Conservation (phyloP, 37 sponge, comb jelly and placozoan genomes). For the Agelas oroides region DNA sequence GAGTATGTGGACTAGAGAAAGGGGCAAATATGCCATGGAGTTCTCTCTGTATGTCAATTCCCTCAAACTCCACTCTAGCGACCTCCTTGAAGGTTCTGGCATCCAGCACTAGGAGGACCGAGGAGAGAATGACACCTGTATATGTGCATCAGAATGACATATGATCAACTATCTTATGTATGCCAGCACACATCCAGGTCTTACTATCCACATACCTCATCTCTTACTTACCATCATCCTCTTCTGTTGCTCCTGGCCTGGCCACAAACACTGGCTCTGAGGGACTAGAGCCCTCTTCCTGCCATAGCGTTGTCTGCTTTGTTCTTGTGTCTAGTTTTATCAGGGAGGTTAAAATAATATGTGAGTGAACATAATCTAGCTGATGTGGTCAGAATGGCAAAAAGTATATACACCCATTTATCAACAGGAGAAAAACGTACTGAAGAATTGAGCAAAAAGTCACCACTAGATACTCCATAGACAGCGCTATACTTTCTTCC, state of each 20-base stretch:
- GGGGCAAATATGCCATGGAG: slow-evolving; percentile 13
- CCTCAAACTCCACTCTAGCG: slow-evolving; percentile 26
- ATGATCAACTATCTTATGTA: no score
- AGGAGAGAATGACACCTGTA: slow-evolving; percentile 26
- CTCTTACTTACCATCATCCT: slow-evolving; percentile 34
- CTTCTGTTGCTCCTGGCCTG: background rate
- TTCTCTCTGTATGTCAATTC: slow-evolving; percentile 6
- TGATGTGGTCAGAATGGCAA: no score
- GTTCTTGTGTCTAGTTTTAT: slow-evolving; percentile 1
- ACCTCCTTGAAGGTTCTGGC: slow-evolving; percentile 20
- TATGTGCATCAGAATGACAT: no score
- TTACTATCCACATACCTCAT: no score
- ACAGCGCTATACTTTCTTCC: slow-evolving; percentile 15
- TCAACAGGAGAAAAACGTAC: no score
- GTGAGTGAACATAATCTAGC: background rate
- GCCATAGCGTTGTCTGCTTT: background rate
- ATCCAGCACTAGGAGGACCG: slow-evolving; percentile 30
- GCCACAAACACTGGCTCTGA: slow-evolving; percentile 40
- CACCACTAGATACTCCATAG: slow-evolving; percentile 2
- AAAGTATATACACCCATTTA: no score
- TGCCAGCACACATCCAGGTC: no score
- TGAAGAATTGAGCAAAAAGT: no score
- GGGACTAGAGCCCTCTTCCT: slow-evolving; percentile 11
- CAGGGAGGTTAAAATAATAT: background rate
- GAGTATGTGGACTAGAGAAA: no score